Percentiles rank a stretch among this genome's conserved stretches.
phyloP scores from a whole-genome alignment of 2,888 invertebrate species.

The Steinernema carpocapsae region DNA sequence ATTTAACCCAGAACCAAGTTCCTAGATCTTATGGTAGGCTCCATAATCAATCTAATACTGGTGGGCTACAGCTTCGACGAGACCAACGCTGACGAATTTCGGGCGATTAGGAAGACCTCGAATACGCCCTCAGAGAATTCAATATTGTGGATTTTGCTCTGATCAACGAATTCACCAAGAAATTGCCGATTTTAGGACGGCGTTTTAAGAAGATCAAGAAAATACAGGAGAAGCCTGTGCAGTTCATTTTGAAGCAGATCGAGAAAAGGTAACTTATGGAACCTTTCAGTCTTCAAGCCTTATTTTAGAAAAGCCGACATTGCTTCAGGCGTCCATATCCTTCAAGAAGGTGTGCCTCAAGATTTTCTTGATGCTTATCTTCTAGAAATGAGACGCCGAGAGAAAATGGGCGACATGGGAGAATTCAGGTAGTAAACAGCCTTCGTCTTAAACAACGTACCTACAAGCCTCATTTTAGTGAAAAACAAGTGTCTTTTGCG shows the following conservation, averaged over 20 bases:
- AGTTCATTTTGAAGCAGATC: conserved; percentile 1
- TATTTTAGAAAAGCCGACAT: conserved; percentile 1
- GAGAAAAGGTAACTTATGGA: background rate
- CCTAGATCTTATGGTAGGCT: background rate
- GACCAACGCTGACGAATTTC: conserved; percentile 12
- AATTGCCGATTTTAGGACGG: background rate
- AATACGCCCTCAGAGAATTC: background rate
- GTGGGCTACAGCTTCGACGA: conserved; percentile 30
- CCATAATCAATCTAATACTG: background rate
- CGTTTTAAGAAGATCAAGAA: background rate
- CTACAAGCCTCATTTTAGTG: background rate
- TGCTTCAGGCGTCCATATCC: background rate
- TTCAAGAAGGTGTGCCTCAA: background rate
- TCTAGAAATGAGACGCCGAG: conserved; percentile 9
- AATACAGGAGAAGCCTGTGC: conserved; percentile 12
- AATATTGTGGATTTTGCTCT: conserved; percentile 6
- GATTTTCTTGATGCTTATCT: conserved; percentile 28
- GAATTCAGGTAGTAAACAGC: conserved; percentile 26
- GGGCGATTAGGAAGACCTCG: background rate
- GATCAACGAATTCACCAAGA: conserved; percentile 9
- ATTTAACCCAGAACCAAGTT: background rate
- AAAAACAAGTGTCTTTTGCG: conserved; percentile 12
- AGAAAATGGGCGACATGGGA: background rate
- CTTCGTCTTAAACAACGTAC: background rate
- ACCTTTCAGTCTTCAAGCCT: background rate